phyloP scores from a whole-genome alignment of 2,888 invertebrate species.

The Germaria angustata region DNA sequence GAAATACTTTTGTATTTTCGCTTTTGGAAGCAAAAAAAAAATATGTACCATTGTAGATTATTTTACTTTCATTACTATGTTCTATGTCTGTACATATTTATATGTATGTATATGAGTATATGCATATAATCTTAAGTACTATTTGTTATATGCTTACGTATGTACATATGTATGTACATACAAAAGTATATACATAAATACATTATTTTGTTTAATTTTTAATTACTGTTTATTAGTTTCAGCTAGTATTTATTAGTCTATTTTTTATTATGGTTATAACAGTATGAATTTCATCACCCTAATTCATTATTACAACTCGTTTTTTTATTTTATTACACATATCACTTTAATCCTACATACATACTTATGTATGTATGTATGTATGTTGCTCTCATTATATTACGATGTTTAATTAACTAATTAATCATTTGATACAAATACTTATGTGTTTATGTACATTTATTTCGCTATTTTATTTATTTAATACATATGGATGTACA shows the following conservation, averaged over 20 bases:
- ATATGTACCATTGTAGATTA: neutral
- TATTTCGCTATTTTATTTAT: slow-evolving; percentile 4
- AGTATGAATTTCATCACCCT: slow-evolving; percentile 59
- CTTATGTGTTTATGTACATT: neutral
- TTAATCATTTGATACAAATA: slow-evolving; percentile 27
- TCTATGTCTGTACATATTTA: neutral
- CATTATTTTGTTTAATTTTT: neutral
- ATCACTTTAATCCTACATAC: neutral
- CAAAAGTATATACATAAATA: neutral
- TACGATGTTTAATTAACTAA: slow-evolving; percentile 28
- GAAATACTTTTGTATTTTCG: neutral
- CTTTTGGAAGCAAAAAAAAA: slow-evolving; percentile 8
- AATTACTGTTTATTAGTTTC: too few relatives aligned
- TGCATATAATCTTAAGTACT: too few relatives aligned
- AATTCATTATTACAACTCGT: slow-evolving; percentile 50
- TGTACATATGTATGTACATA: neutral
- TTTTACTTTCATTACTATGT: slow-evolving; percentile 4
- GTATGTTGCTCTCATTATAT: neutral
- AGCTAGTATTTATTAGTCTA: slow-evolving; percentile 1
- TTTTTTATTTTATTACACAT: neutral
- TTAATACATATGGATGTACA: neutral
- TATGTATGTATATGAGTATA: neutral
- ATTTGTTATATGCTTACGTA: neutral
- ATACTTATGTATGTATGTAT: neutral
- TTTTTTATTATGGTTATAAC: slow-evolving; percentile 10